Conservation (phyloP, 2,113 vertebrate genomes). For the Sarotherodon lohbergeri region DNA sequence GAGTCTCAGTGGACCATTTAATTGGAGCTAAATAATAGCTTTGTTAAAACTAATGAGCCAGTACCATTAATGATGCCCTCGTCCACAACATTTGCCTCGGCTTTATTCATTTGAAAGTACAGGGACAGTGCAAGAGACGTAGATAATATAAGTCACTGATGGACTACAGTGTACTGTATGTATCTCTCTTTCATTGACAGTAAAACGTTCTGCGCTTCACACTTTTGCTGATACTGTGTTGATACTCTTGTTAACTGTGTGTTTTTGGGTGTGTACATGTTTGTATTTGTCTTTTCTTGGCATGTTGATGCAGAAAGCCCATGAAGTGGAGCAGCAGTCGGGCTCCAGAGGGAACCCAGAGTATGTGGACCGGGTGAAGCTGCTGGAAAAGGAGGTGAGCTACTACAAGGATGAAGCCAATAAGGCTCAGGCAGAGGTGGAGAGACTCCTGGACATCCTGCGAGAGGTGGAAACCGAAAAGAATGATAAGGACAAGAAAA, state of each 20-base stretch:
- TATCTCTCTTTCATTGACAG: constrained; percentile 12
- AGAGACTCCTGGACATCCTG: constrained; percentile 94
- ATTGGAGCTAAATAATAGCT: constrained; percentile 51
- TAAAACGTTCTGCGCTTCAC: not conserved
- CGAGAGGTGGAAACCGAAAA: constrained; percentile 97
- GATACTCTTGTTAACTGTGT: not conserved
- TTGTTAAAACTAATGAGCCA: constrained; percentile 51
- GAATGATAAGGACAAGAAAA: constrained; percentile 98
- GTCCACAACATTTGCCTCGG: constrained; percentile 26
- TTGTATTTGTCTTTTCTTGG: not conserved
- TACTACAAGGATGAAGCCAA: constrained; percentile 91
- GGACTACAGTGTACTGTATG: constrained; percentile 1
- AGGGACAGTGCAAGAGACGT: not conserved
- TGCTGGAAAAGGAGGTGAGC: constrained; percentile 91
- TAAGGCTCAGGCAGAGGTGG: constrained; percentile 92
- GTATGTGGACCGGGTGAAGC: constrained; percentile 86
- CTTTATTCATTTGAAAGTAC: constrained; percentile 17
- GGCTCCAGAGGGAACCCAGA: constrained; percentile 88
- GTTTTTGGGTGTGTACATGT: not conserved
- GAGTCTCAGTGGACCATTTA: constrained; percentile 40
- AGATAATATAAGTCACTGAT: constrained; percentile 2
- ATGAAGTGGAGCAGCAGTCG: constrained; percentile 89
- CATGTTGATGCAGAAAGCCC: constrained; percentile 76
- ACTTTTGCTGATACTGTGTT: not conserved
- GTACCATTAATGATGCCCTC: constrained; percentile 31